Base-by-base conservation (phyloP, 2,113 vertebrate species). In the Garra rufa region DNA sequence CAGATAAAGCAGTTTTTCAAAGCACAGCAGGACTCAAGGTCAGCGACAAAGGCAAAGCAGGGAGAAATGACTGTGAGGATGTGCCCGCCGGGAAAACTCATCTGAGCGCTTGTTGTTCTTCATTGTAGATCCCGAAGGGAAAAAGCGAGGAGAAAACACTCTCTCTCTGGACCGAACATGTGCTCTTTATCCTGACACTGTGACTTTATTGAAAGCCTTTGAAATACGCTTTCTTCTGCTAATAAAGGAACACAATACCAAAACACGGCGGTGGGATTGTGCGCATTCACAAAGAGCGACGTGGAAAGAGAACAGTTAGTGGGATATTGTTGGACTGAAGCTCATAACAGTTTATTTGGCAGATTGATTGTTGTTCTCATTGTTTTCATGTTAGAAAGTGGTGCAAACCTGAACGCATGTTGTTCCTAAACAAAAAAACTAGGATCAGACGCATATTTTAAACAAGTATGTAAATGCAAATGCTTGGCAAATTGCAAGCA, bases 11-110 rank as follows among this genome's bases (percentile, higher is more conserved):
- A 21, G 24, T 52, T 80, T 80, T 73, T 55, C 26, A 83, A 76
- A 19, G 71, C 52, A 48, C 43, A 85, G 74, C 74, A 75, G 55
- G 41, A 76, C 74, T 76, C 73, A 86, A 88, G 76, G 80, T 83
- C 76, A 63, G 38, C 26, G 50, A 76, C 70, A 81, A 74, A 50
- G 69, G 30, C 67, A 81, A 57, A 67, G 46, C 50, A 46, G 48
- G 43, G 70, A n/a, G 30, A 65, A 70, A 76, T 44, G 61, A 77
- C 50, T 79, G 69, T 70, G 61, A 83, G 81, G 61, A 81, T 3
- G 21, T 3, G 81, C 74, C 85, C 75, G 38, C 26, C 48, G 76
- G 85, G 83, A 80, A 9, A 46, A 71, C 24, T 73, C 30, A 63
- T 57, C 55, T 63, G 28, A 87, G 34, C 34, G 48, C 43, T 52